Evolutionary conservation across 2,888 invertebrate genomes (phyloP).

Genomic region (Drosophila testacea): DNA sequence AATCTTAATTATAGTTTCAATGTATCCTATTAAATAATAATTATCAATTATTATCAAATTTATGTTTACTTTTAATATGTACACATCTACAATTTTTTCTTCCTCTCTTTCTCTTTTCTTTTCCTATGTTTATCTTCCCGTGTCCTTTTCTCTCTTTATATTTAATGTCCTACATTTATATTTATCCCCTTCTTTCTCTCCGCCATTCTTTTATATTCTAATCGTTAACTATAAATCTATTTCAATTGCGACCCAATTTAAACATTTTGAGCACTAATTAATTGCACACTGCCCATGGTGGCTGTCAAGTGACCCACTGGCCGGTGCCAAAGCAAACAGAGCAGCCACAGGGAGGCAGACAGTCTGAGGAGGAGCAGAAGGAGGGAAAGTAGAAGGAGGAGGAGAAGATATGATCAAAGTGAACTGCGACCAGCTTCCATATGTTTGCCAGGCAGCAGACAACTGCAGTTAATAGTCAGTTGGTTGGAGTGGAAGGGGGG

Average conservation of each 20-base stretch:
- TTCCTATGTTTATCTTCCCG: too few relatives aligned
- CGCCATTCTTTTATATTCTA: neutral
- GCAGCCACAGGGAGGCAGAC: constrained; percentile 11
- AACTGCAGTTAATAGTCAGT: constrained; percentile 57
- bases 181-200: too few relatives aligned
- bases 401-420: constrained; percentile 70
- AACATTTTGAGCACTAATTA: constrained; percentile 41
- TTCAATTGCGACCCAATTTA: constrained; percentile 11
- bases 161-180: too few relatives aligned
- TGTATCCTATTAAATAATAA: too few relatives aligned
- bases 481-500: constrained; percentile 5
- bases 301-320: constrained; percentile 68
- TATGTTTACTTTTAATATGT: too few relatives aligned
- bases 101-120: neutral
- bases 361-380: constrained; percentile 5
- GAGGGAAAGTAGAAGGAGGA: constrained; percentile 5
- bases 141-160: too few relatives aligned
- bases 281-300: constrained; percentile 58
- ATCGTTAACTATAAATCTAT: neutral
- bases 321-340: constrained; percentile 68
- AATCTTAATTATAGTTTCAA: too few relatives aligned
- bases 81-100: neutral
- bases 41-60: too few relatives aligned
- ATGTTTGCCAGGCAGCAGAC: constrained; percentile 59
- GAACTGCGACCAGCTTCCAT: constrained; percentile 64